phyloP scores from a whole-genome alignment of 2,888 invertebrate genomes.

The Aethes cnicana region DNA sequence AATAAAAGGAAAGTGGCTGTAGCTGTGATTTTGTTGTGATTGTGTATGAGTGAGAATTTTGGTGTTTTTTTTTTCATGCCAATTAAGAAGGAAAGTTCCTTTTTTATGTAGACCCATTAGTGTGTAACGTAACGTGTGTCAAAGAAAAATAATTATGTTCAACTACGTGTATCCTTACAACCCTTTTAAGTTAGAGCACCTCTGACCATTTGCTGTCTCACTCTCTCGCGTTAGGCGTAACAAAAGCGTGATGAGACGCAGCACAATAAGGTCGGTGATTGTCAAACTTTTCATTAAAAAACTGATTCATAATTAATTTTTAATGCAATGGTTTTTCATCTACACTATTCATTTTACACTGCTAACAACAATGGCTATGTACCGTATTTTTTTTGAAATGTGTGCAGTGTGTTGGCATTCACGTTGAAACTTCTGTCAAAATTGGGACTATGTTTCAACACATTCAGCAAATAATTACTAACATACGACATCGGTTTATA shows the following conservation, averaged over 20 bases:
- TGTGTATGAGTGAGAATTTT: constrained; percentile 38
- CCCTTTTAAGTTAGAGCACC: constrained; percentile 1
- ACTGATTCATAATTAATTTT: neutral
- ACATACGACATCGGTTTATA: constrained; percentile 52
- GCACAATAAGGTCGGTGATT: neutral
- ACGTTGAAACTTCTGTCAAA: constrained; percentile 44
- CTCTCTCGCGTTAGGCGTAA: neutral
- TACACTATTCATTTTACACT: constrained; percentile 13
- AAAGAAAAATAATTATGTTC: constrained; percentile 26
- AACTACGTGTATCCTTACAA: constrained; percentile 27
- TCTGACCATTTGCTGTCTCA: constrained; percentile 4
- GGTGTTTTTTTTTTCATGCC: constrained; percentile 54
- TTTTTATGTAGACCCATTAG: constrained; percentile 68
- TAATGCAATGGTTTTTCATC: constrained; percentile 3
- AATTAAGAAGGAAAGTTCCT: constrained; percentile 42
- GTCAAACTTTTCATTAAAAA: neutral
- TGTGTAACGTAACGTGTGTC: constrained; percentile 57
- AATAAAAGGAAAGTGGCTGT: constrained; percentile 41
- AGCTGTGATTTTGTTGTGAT: constrained; percentile 40
- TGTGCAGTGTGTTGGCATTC: constrained; percentile 80
- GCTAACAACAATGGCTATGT: constrained; percentile 30
- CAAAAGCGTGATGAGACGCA: neutral
- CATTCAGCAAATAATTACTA: constrained; percentile 34
- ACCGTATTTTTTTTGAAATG: constrained; percentile 49
- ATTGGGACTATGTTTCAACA: constrained; percentile 41